Evolutionary conservation across 2,888 invertebrate species (phyloP), one percentile per base, ranked within the genome.

Genomic region (Blastobasis lacticolella): DNA sequence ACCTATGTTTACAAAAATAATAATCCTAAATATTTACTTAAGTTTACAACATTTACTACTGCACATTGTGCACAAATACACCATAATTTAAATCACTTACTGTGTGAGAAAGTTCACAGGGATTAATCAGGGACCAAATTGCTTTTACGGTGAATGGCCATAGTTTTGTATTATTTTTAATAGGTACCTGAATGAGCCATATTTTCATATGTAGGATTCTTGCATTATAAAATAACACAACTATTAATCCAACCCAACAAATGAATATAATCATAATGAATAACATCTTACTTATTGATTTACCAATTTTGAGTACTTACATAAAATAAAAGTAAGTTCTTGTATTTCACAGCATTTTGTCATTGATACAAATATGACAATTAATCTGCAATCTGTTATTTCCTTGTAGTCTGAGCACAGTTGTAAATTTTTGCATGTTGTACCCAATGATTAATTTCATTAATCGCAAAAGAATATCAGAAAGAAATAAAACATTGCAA

Each of bases 1-100:
- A 23, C 67, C 73, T 81, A 78, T 73, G 67, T 72, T 76, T 84
- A 85, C 73, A 86, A 84, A 86, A 86, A 83, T 84, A 83, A 78
- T 80, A 79, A 76, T 73, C 71, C 72, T 73, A 49, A 49, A 48
- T 54, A 78, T 23, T 78, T 74, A 75, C 75, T 78, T 81, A 77
- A 23, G 65, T 78, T 78, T 78, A 81, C 79, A 78, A 74, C 73
- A 77, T 79, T 78, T 71, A 73, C 75, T 45, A 78, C 66, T 71
- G 81, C 81, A 82, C 79, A 75, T 78, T 77, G 78, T 79, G 80
- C 80, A 78, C 69, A 74, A 69, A 67, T 64, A 71, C 69, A 66
- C 69, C 64, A 60, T 63, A 67, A 69, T 74, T 76, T 75, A 73
- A 69, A 71, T 62, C 62, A 57, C 56, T 66, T 62, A 64, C 62